Conservation (phyloP, 2,888 invertebrate species). For the Escarpia spicata region DNA sequence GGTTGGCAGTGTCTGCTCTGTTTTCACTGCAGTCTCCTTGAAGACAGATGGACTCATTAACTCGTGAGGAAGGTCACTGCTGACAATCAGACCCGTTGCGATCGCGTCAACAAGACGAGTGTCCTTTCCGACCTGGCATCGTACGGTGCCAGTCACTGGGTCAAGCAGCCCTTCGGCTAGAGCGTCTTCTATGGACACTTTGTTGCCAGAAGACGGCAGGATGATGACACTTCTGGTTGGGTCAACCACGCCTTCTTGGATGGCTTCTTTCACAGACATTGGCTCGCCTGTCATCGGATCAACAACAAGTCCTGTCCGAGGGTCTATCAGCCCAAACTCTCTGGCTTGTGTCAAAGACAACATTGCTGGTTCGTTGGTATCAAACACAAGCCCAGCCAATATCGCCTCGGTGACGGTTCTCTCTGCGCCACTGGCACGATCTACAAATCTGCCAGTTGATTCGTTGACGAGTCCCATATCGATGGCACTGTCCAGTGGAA, state of each 20-base stretch:
- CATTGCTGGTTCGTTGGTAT: background rate
- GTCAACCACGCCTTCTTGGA: constrained; percentile 81
- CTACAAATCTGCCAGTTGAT: constrained; percentile 78
- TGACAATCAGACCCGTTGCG: background rate
- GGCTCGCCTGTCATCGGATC: constrained; percentile 80
- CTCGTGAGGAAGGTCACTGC: background rate
- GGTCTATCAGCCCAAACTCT: constrained; percentile 77
- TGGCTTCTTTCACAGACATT: constrained; percentile 76
- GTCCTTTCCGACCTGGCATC: constrained; percentile 14
- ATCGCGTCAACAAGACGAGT: background rate
- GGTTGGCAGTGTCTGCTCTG: background rate
- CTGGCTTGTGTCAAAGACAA: background rate
- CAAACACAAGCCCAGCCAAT: constrained; percentile 75
- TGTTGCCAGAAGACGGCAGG: constrained; percentile 79
- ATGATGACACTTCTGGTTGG: constrained; percentile 84
- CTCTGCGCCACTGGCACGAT: constrained; percentile 83
- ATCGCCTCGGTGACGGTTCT: constrained; percentile 86
- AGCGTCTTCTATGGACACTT: constrained; percentile 27
- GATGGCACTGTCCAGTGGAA: constrained; percentile 83
- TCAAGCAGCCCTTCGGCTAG: constrained; percentile 48
- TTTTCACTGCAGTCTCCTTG: background rate
- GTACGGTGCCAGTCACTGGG: constrained; percentile 41
- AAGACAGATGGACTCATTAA: background rate
- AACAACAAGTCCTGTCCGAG: constrained; percentile 68
- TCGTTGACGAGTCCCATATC: constrained; percentile 82